Conservation (phyloP, 2,797 vertebrate genomes). For the Euthynnus affinis region DNA sequence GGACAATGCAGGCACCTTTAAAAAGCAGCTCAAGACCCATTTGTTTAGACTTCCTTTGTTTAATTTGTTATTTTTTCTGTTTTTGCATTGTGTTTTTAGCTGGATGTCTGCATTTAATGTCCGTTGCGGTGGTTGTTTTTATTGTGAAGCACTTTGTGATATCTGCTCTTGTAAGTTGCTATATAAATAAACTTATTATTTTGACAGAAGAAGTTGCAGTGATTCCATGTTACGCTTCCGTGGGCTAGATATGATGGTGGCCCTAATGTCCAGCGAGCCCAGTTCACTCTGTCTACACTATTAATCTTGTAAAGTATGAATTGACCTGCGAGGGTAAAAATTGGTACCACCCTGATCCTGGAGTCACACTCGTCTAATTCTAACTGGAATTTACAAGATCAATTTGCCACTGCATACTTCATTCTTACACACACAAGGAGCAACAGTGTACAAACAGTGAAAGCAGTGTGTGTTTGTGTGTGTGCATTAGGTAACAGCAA, state of each 20-base stretch:
- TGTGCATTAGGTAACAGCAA: conserved; percentile 44
- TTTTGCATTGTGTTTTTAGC: too few species aligned
- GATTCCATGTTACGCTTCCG: neutral
- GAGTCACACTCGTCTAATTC: conserved; percentile 30
- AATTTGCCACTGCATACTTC: neutral
- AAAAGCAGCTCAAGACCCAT: too few species aligned
- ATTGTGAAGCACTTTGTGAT: too few species aligned
- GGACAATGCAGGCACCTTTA: too few species aligned
- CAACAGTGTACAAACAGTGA: conserved; percentile 21
- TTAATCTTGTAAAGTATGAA: neutral
- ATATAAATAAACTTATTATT: too few species aligned
- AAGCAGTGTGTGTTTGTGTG: conserved; percentile 9
- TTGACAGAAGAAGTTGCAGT: neutral
- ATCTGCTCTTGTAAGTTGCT: too few species aligned
- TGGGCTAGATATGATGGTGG: neutral
- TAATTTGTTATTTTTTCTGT: too few species aligned
- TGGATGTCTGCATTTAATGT: too few species aligned
- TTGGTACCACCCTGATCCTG: neutral
- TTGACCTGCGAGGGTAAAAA: neutral
- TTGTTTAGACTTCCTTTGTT: too few species aligned
- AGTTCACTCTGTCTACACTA: neutral
- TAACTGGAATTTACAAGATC: conserved; percentile 26
- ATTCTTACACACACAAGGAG: conserved; percentile 11
- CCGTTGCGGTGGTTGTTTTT: too few species aligned
- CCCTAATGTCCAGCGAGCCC: neutral